Conservation (phyloP, 2,113 vertebrate species). For the Antigone vipio region DNA sequence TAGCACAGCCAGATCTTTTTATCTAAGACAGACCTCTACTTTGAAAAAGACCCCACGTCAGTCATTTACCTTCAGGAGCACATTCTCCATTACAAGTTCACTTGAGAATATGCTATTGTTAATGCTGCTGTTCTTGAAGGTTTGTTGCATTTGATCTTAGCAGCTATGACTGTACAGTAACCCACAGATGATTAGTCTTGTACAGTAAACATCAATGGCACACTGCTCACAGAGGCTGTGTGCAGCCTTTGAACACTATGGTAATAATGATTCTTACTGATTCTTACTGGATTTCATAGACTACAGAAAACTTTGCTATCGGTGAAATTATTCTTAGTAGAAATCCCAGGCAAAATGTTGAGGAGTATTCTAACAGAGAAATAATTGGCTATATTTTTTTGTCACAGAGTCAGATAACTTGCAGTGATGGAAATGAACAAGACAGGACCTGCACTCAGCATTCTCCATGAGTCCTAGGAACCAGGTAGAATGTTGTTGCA, state of each 20-base stretch:
- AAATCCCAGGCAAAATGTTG: not conserved
- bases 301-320: not conserved
- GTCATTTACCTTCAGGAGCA: not conserved
- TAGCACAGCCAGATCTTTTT: not conserved
- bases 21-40: not conserved
- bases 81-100: not conserved
- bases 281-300: not conserved
- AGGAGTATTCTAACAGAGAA: not conserved
- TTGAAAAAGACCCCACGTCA: not conserved
- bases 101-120: not conserved
- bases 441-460: constrained; percentile 75
- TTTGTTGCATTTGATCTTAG: not conserved
- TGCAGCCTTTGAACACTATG: not conserved
- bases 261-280: not conserved
- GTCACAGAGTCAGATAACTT: not conserved
- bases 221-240: not conserved
- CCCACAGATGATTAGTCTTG: not conserved
- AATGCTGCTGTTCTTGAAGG: not conserved
- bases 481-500: constrained; percentile 75
- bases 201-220: not conserved
- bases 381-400: not conserved
- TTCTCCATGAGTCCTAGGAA: constrained; percentile 80
- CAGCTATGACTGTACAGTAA: not conserved
- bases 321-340: not conserved
- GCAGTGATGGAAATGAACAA: constrained; percentile 65